A percentile compares a stretch with the other conserved stretches of the same genome.
phyloP scores from a whole-genome alignment of 2,797 vertebrate species.

The Sphenodon punctatus region DNA sequence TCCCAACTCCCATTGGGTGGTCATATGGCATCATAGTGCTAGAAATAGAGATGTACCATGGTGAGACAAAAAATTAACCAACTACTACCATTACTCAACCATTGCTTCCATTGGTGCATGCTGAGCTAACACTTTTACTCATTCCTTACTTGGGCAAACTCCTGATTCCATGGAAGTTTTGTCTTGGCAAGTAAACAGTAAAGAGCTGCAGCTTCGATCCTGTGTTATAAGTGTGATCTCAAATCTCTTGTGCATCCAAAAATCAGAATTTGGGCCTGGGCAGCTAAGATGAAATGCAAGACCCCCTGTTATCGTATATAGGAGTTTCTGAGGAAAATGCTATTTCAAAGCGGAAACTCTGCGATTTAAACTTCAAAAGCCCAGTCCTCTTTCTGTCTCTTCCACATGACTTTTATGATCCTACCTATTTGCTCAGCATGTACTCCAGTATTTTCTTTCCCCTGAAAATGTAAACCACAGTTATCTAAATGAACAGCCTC shows the following conservation, averaged over 20 bases:
- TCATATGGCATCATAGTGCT: constrained; percentile 1
- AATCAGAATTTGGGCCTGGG: background rate
- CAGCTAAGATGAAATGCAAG: background rate
- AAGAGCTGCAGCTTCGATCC: background rate
- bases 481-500: background rate
- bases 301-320: background rate
- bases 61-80: background rate
- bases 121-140: background rate
- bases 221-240: rapidly evolving
- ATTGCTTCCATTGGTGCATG: background rate
- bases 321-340: background rate
- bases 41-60: background rate
- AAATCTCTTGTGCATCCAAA: background rate
- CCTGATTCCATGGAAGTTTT: constrained; percentile 13
- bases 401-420: background rate
- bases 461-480: background rate
- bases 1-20: background rate
- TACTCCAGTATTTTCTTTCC: background rate
- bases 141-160: background rate
- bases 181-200: background rate
- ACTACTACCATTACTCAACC: background rate
- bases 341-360: background rate
- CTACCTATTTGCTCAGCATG: background rate
- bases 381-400: rapidly evolving
- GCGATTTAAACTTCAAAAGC: too few species aligned